phyloP scores from a whole-genome alignment of 53 echinoderm and acorn worm species.

The Paracentrotus lividus region DNA sequence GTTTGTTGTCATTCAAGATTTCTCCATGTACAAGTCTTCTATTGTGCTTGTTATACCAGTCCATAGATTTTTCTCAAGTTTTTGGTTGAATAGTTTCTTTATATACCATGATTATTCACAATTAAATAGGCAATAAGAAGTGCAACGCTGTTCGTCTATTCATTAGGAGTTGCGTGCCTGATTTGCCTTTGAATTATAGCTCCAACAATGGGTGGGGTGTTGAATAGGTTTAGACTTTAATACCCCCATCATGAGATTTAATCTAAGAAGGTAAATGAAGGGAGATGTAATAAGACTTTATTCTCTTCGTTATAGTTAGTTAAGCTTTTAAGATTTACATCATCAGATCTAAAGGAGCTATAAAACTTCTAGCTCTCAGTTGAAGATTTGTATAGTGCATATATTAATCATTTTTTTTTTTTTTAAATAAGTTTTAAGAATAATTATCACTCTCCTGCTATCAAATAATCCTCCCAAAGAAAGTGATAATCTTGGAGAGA shows the following conservation, averaged over 20 bases:
- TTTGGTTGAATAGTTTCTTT: not conserved
- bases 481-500: not conserved
- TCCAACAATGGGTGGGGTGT: not conserved
- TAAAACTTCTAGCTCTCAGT: too few species aligned
- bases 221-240: not conserved
- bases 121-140: not conserved
- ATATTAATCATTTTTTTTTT: not conserved
- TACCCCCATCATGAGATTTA: not conserved
- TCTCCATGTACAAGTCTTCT: not conserved
- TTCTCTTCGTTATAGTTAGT: not conserved
- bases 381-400: not conserved
- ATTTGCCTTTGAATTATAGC: not conserved
- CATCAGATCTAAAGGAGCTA: too few species aligned
- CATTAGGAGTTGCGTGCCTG: not conserved
- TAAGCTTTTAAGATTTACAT: not conserved
- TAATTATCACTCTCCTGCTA: not conserved
- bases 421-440: not conserved
- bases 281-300: not conserved
- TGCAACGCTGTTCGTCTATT: not conserved
- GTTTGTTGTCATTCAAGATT: not conserved
- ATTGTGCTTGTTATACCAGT: not conserved
- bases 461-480: not conserved
- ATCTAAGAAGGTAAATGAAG: not conserved
- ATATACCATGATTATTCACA: not conserved
- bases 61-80: not conserved